Base-by-base conservation (phyloP, 2,113 vertebrate genomes). In the Amphiprion percula region DNA sequence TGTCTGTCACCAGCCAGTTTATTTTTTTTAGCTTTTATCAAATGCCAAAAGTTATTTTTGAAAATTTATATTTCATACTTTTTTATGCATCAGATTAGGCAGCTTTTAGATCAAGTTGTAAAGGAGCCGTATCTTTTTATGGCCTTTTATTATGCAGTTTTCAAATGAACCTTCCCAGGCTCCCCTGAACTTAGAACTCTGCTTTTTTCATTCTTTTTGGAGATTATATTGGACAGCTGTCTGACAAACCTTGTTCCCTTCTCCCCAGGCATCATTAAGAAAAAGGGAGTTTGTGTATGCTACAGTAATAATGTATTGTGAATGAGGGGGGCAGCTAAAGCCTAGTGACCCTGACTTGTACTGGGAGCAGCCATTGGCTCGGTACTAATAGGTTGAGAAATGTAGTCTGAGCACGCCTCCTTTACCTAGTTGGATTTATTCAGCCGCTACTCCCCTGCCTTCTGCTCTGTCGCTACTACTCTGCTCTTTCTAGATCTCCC, bases 351-450 rank as follows among this genome's bases (percentile, higher is more conserved):
- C 77, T 17, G 67, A 63, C 53, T 54, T 58, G 23, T 54, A 47
- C 88, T 85, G 90, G 94, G 92, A 92, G 91, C 44, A 89, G 92
- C 90, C 94, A 91, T 88, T 92, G 95, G 95, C 95, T 95, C 86
- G 91, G 95, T 94, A 96, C 95, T 96, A 96, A 96, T 95, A 90
- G 94, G 94, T 92, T 93, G 93, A 95, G 95, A 95, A 95, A 95
- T 94, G 84, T 70, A 85, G 68, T 70, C 63, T 15, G 24, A 73
- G 28, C 12, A 61, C 19, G 14, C 77, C 63, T 72, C 60, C 61
- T 72, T 59, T 21, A 37, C 61, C 26, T 37, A 17, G 23, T 37
- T 28, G 61, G 49, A 63, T 16, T 63, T 30, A 56, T 15, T 80
- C n/a, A 10, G 41, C 39, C 46, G 4, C 41, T n/a, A 21, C 86